phyloP scores from a whole-genome alignment of 2,113 vertebrate genomes.

The Henicopernis longicauda region DNA sequence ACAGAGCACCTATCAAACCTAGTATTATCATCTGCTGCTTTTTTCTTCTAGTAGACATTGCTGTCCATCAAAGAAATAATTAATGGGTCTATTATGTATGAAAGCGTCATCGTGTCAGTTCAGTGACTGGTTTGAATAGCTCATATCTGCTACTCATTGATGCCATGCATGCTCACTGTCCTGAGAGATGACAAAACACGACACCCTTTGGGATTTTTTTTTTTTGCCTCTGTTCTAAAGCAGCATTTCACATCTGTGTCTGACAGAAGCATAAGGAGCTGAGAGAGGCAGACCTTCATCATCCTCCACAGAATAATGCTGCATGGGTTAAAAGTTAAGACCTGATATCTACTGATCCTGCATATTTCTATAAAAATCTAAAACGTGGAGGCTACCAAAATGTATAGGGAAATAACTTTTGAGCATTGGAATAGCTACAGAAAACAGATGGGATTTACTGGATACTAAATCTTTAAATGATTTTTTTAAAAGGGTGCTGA shows the following conservation, averaged over 20 bases:
- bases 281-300: conserved; percentile 51
- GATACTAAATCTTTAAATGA: conserved; percentile 33
- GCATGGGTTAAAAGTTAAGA: conserved; percentile 67
- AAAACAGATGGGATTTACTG: conserved; percentile 48
- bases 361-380: background rate
- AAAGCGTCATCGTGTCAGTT: conserved; percentile 71
- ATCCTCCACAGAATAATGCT: conserved; percentile 26
- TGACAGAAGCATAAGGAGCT: conserved; percentile 67
- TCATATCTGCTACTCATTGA: conserved; percentile 70
- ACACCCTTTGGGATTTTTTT: conserved; percentile 79
- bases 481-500: conserved; percentile 59
- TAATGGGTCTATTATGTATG: conserved; percentile 74
- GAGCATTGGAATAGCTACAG: conserved; percentile 31
- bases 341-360: background rate
- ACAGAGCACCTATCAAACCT: conserved; percentile 57
- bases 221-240: conserved; percentile 55
- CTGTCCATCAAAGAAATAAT: conserved; percentile 78
- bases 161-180: conserved; percentile 80
- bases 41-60: conserved; percentile 60
- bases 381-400: background rate
- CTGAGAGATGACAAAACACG: conserved; percentile 82
- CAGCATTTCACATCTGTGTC: conserved; percentile 78
- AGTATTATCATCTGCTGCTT: conserved; percentile 62
- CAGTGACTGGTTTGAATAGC: conserved; percentile 73
- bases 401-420: conserved; percentile 57